Evolutionary conservation across 2,797 vertebrate genomes (phyloP), one percentile per base, ranked within the genome.

Genomic region (Crax fasciolata): DNA sequence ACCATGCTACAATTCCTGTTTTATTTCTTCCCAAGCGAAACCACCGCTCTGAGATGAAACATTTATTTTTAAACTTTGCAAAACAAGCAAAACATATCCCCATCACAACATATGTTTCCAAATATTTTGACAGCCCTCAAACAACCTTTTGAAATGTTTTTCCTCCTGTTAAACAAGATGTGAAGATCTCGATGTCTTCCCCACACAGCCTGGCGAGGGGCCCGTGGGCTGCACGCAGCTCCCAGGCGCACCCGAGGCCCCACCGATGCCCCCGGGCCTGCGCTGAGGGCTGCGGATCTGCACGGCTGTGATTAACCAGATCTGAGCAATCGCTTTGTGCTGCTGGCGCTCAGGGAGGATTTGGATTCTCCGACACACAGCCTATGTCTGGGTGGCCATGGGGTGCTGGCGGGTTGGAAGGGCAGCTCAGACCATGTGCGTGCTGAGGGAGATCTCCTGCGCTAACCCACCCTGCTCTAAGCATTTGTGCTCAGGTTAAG

Each of bases 351-450:
- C 23, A 1, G 79, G 54, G 38, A 23, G 67, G 43, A 0, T 48
- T 23, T 52, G 54, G 51, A 32, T 35, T 27, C 44, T 8, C 5
- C 0, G 68, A 38, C 19, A 7, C 10, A 2, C 19, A 14, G 35
- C 63, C 39, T 4, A 10, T 9, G 2, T 0, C 59, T 1, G 48
- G 9, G 71, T 13, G n/a, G 62, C 1, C 4, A 4, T 61, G 35
- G 1, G 10, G 6, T 1, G 2, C 24, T 27, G 6, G n/a, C 5
- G 14, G 44, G 24, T 6, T 9, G 12, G n/a, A 9, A 57, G 61
- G 27, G 24, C 15, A 3, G 16, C 30, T 9, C 43, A 2, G 51
- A 2, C 6, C 27, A 57, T 10, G 4, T 1, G 1, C 2, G 1
- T 3, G 17, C 41, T 12, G 24, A 28, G 74, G 35, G 6, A 25